Conservation (phyloP, 2,888 invertebrate genomes). For the Malthinus flaveolus region DNA sequence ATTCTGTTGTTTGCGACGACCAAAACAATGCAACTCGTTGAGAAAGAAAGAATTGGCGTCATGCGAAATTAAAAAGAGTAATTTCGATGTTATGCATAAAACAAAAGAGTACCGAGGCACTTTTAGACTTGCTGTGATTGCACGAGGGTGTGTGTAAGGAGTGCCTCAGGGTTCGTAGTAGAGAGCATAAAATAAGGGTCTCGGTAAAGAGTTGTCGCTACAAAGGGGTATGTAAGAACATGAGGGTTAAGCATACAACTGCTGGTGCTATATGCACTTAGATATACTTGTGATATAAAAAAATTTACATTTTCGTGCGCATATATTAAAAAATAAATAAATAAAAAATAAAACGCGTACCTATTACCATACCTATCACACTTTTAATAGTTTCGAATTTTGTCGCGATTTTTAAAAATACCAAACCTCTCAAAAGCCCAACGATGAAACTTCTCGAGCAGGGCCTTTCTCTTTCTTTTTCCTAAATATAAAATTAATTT, state of each 20-base stretch:
- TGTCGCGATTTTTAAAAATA: no score
- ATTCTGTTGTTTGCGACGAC: not conserved
- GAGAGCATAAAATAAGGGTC: slow-evolving; percentile 22
- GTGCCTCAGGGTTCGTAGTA: slow-evolving; percentile 21
- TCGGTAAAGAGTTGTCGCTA: slow-evolving; percentile 26
- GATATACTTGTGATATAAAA: slow-evolving; percentile 1
- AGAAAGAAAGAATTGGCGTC: slow-evolving; percentile 20
- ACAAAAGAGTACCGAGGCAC: slow-evolving; percentile 22
- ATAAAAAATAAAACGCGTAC: no score
- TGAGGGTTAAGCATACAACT: slow-evolving; percentile 19
- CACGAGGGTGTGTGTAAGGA: slow-evolving; percentile 21
- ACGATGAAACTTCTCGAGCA: no score
- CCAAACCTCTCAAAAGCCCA: no score
- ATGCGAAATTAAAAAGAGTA: slow-evolving; percentile 28
- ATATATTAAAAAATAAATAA: not conserved
- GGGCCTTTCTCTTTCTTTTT: no score
- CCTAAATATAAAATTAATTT: no score
- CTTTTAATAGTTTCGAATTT: no score
- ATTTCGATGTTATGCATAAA: slow-evolving; percentile 30
- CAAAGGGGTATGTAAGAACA: slow-evolving; percentile 22
- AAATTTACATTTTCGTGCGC: slow-evolving; percentile 8
- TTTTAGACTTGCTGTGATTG: slow-evolving; percentile 26
- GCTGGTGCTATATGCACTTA: slow-evolving; percentile 12
- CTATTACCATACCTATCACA: no score
- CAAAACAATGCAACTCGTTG: not conserved